Conservation (phyloP, 2,797 vertebrate genomes). For the Channa striata region DNA sequence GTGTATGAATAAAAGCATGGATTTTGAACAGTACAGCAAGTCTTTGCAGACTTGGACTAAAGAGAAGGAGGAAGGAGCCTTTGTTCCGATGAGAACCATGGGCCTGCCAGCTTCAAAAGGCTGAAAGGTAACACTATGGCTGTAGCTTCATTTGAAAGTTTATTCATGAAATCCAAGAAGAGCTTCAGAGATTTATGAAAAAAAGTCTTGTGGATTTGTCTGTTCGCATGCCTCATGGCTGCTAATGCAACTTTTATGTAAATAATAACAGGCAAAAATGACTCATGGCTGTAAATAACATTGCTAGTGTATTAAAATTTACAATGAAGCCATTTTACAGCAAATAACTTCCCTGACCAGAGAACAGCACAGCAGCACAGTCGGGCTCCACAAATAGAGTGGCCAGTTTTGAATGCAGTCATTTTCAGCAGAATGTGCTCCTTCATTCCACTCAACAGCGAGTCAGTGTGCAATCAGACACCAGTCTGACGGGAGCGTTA, state of each 20-base stretch:
- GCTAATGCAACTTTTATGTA: slow-evolving; percentile 8
- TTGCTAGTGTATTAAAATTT: slow-evolving; percentile 6
- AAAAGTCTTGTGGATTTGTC: not conserved
- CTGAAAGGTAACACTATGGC: slow-evolving; percentile 10
- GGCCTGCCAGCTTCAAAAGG: slow-evolving; percentile 33
- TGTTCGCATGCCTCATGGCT: not conserved
- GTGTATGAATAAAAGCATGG: slow-evolving; percentile 70
- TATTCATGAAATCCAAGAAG: slow-evolving; percentile 3
- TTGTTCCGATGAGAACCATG: slow-evolving; percentile 31
- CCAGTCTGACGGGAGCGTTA: slow-evolving; percentile 1
- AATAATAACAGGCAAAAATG: slow-evolving; percentile 4
- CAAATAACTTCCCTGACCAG: slow-evolving; percentile 1
- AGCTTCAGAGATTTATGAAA: not conserved
- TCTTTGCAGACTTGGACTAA: slow-evolving; percentile 45
- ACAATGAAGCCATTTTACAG: slow-evolving; percentile 23
- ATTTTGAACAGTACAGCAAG: slow-evolving; percentile 60
- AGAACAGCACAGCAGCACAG: not conserved
- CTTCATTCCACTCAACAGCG: slow-evolving; percentile 24
- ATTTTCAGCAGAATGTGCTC: slow-evolving; percentile 37
- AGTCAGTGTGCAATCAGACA: slow-evolving; percentile 12
- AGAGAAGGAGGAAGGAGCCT: slow-evolving; percentile 32
- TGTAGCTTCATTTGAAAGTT: slow-evolving; percentile 6
- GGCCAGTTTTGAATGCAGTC: slow-evolving; percentile 18
- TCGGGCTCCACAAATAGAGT: not conserved
- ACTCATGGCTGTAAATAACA: slow-evolving; percentile 11